Conservation (phyloP, 2,888 invertebrate species). For the Drosophila neonasuta region DNA sequence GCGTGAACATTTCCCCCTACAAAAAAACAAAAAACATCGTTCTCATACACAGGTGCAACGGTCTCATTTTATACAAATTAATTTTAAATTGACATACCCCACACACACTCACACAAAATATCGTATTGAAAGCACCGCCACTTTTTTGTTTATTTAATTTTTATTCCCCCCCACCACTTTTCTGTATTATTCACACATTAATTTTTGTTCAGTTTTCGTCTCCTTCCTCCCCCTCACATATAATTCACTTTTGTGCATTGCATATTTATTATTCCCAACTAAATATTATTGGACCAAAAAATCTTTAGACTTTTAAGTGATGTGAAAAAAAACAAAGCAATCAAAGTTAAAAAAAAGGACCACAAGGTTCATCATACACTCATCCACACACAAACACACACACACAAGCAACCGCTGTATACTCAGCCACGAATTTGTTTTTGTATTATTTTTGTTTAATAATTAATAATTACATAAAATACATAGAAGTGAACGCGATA, state of each 20-base stretch:
- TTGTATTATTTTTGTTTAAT: conserved; percentile 67
- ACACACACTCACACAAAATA: conserved; percentile 39
- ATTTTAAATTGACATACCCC: conserved; percentile 79
- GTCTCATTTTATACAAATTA: conserved; percentile 76
- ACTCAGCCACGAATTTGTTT: conserved; percentile 73
- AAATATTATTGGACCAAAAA: conserved; percentile 83
- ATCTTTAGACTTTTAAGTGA: conserved; percentile 83
- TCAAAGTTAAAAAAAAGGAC: conserved; percentile 35
- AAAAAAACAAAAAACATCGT: not conserved
- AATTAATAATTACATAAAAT: conserved; percentile 62
- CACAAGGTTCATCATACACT: conserved; percentile 17
- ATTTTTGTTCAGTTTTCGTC: conserved; percentile 3
- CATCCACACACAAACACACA: conserved; percentile 5
- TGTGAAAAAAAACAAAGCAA: conserved; percentile 44
- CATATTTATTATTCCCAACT: conserved; percentile 64
- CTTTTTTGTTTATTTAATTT: conserved; percentile 35
- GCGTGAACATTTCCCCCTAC: conserved; percentile 9
- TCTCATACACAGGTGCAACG: conserved; percentile 71
- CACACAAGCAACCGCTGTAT: conserved; percentile 57
- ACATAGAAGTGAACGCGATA: conserved; percentile 62
- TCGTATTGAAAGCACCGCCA: conserved; percentile 49
- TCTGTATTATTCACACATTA: conserved; percentile 25
- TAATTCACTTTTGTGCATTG: conserved; percentile 46
- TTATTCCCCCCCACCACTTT: conserved; percentile 24
- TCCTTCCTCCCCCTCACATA: not conserved